These are phyloP conservation scores for Calameuta filiformis DNA, from an alignment of 2,888 invertebrate genomes.

Conservation along the genomic window DNA sequence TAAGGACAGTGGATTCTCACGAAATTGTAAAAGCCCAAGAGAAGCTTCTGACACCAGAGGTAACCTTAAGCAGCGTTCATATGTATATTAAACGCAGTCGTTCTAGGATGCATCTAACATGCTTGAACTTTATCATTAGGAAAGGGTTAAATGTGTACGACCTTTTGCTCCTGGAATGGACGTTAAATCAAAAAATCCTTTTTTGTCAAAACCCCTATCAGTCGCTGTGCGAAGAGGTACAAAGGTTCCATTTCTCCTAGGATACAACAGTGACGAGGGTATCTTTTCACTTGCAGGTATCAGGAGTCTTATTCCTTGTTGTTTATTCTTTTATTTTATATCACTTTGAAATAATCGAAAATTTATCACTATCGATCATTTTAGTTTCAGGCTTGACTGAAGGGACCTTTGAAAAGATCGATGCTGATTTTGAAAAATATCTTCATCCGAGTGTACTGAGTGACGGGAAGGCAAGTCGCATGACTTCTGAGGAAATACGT, in stretches of 20 bases:
- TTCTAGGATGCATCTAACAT: background rate
- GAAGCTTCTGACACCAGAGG: conserved; percentile 23
- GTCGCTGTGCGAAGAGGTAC: conserved; percentile 28
- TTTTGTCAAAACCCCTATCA: conserved; percentile 35
- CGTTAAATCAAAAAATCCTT: conserved; percentile 40
- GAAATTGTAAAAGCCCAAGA: conserved; percentile 34
- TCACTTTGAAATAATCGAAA: background rate
- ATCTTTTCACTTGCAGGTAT: conserved; percentile 14
- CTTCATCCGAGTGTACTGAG: conserved; percentile 9
- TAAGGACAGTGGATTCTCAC: conserved; percentile 39
- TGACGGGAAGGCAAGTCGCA: conserved; percentile 6
- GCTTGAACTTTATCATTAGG: conserved; percentile 27
- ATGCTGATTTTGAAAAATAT: conserved; percentile 29
- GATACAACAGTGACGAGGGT: conserved; percentile 45
- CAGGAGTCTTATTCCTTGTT: background rate
- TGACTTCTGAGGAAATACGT: conserved; percentile 37
- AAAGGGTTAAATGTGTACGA: conserved; percentile 12
- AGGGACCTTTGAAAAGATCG: conserved; percentile 16
- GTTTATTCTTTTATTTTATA: background rate
- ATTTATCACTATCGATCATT: background rate
- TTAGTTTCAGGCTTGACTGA: conserved; percentile 20
- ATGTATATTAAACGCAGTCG: background rate
- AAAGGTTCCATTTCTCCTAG: conserved; percentile 50
- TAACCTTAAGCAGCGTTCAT: background rate
- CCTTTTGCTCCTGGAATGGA: conserved; percentile 43